Evolutionary conservation across 2,797 vertebrate genomes (phyloP).

Genomic region (Sphenopsis melanotis): DNA sequence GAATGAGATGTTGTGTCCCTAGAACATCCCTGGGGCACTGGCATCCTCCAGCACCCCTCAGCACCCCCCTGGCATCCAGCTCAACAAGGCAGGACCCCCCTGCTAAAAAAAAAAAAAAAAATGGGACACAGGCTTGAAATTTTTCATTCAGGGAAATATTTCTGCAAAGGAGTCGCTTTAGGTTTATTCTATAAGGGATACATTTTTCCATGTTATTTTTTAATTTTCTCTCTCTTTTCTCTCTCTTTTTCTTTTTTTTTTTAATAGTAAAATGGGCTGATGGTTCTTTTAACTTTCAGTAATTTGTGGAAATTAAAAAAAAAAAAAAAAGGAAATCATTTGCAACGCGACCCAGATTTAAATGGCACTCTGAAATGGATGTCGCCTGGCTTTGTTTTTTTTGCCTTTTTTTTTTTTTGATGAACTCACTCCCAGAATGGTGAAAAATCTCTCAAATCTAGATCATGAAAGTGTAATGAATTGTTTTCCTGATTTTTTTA

Average conservation of each 20-base stretch:
- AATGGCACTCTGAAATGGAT: constrained; percentile 25
- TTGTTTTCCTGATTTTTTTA: constrained; percentile 28
- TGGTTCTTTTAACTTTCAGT: constrained; percentile 15
- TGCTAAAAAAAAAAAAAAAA: background rate
- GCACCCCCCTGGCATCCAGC: background rate
- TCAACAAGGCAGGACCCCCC: background rate
- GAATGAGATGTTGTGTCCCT: background rate
- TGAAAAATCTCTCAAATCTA: constrained; percentile 31
- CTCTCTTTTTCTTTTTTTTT: background rate
- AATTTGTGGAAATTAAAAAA: constrained; percentile 38
- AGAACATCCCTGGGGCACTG: background rate
- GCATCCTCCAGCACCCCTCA: accelerated
- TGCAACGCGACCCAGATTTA: constrained; percentile 27
- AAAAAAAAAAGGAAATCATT: background rate
- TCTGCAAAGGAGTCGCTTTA: background rate
- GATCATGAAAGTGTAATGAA: background rate
- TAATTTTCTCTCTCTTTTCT: background rate
- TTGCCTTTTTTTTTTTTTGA: background rate
- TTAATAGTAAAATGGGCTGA: background rate
- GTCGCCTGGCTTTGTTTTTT: constrained; percentile 6
- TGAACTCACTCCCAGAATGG: background rate
- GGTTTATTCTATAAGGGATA: background rate
- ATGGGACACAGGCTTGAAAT: background rate
- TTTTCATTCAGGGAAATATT: background rate
- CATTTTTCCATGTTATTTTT: background rate